Conservation (phyloP, 2,888 invertebrate genomes). For the Leptopterna dolabrata region DNA sequence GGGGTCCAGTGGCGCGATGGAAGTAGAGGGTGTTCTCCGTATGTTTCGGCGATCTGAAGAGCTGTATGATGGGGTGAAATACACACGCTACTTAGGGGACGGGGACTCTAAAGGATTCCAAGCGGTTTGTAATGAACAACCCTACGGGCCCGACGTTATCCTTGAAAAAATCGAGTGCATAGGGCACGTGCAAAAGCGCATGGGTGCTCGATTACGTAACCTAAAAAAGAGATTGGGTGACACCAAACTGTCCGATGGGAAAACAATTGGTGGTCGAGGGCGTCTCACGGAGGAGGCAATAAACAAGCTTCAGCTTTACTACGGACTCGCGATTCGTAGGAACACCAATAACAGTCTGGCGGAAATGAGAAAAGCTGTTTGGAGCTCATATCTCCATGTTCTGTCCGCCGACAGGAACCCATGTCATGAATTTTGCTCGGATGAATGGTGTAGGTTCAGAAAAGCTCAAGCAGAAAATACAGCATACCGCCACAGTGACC, state of each 20-base stretch:
- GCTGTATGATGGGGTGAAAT: neutral
- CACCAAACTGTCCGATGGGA: conserved; percentile 61
- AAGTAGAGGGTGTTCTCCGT: conserved; percentile 28
- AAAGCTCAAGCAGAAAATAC: neutral
- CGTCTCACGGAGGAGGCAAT: conserved; percentile 54
- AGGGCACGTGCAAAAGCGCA: conserved; percentile 33
- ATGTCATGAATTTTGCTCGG: neutral
- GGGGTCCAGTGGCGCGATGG: conserved; percentile 42
- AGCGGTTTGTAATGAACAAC: conserved; percentile 1
- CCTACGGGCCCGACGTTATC: conserved; percentile 16
- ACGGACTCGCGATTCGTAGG: conserved; percentile 63
- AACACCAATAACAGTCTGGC: conserved; percentile 59
- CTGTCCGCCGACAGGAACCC: neutral
- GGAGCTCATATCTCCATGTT: conserved; percentile 55
- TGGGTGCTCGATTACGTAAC: conserved; percentile 56
- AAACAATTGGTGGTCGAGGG: conserved; percentile 28
- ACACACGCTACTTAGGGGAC: conserved; percentile 13
- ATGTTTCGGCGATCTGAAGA: conserved; percentile 44
- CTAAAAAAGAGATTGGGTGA: conserved; percentile 56
- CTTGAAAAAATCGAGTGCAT: conserved; percentile 34
- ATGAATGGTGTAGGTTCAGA: conserved; percentile 16
- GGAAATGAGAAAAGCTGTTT: conserved; percentile 63
- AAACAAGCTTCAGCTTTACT: conserved; percentile 62
- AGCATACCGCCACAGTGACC: neutral
- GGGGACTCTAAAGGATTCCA: conserved; percentile 15